Evolutionary conservation across 2,113 vertebrate species (phyloP).

Genomic region (Turdus rufiventris): DNA sequence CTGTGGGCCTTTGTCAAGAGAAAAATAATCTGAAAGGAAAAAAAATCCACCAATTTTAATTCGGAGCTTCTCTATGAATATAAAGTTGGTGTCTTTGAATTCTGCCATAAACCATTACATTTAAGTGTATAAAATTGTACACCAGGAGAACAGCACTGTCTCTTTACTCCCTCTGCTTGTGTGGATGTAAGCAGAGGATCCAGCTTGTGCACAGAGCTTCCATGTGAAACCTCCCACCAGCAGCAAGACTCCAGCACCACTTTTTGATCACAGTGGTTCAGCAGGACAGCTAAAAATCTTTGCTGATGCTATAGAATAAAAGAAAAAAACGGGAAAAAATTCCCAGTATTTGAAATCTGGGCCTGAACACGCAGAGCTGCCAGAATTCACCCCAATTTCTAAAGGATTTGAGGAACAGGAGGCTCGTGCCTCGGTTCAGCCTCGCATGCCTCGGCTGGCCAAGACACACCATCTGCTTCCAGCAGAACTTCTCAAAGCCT

Average conservation of each 20-base stretch:
- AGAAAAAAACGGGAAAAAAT: fast-evolving
- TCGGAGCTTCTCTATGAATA: not conserved
- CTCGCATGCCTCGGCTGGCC: not conserved
- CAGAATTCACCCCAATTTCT: not conserved
- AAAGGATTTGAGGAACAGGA: not conserved
- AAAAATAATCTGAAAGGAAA: not conserved
- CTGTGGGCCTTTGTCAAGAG: not conserved
- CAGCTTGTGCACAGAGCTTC: not conserved
- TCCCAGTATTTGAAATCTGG: not conserved
- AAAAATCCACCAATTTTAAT: not conserved
- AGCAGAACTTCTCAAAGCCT: not conserved
- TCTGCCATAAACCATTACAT: not conserved
- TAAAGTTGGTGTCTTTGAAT: not conserved
- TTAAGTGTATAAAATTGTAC: not conserved
- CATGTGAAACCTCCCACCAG: not conserved
- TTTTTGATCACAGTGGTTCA: not conserved
- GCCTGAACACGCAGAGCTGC: not conserved
- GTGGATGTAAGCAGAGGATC: not conserved
- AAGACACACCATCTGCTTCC: conserved; percentile 12
- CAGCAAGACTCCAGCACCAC: not conserved
- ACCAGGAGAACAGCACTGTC: not conserved
- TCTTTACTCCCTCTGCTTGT: not conserved
- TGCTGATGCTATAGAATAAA: not conserved
- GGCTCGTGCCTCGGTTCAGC: not conserved
- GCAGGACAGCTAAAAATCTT: not conserved